Percentiles rank a stretch among this genome's conserved stretches.
These are phyloP conservation scores for Torymus auratus DNA, from an alignment of 2,888 invertebrate species.

Conservation along the genomic window DNA sequence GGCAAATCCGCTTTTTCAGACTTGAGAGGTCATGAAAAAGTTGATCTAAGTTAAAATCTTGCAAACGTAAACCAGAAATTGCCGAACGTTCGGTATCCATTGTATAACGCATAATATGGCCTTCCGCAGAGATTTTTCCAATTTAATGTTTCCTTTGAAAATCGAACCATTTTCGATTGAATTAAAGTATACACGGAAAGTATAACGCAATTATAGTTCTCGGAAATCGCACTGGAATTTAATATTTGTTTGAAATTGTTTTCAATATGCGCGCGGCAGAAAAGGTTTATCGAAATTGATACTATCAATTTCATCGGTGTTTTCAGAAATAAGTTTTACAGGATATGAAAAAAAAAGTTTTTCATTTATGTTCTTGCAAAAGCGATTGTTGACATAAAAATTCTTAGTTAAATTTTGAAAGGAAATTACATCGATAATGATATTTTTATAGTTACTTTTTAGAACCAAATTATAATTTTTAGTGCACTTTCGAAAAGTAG, in stretches of 20 bases:
- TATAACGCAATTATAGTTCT: too few relatives aligned
- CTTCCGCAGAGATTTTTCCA: slow-evolving; percentile 3
- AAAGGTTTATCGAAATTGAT: too few relatives aligned
- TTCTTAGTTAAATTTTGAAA: slow-evolving; percentile 21
- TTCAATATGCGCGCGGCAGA: too few relatives aligned
- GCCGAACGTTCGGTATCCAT: slow-evolving; percentile 14
- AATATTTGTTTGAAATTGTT: too few relatives aligned
- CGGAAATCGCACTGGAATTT: too few relatives aligned
- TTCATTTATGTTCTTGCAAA: neutral
- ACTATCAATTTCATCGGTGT: too few relatives aligned
- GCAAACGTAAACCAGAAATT: slow-evolving; percentile 48
- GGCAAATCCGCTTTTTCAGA: slow-evolving; percentile 43
- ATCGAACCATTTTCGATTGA: neutral
- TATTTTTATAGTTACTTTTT: slow-evolving; percentile 21
- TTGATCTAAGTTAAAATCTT: slow-evolving; percentile 55
- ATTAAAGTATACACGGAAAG: neutral
- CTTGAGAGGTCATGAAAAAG: slow-evolving; percentile 47
- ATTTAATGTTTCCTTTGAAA: slow-evolving; percentile 7
- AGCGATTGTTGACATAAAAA: neutral
- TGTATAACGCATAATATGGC: slow-evolving; percentile 14
- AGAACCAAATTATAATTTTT: slow-evolving; percentile 35
- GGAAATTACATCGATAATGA: slow-evolving; percentile 30
- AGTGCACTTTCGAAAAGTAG: slow-evolving; percentile 15
- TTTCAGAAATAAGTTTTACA: neutral
- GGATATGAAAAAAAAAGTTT: neutral